Conservation (phyloP, 2,797 vertebrate species). For the Pitangus sulphuratus region DNA sequence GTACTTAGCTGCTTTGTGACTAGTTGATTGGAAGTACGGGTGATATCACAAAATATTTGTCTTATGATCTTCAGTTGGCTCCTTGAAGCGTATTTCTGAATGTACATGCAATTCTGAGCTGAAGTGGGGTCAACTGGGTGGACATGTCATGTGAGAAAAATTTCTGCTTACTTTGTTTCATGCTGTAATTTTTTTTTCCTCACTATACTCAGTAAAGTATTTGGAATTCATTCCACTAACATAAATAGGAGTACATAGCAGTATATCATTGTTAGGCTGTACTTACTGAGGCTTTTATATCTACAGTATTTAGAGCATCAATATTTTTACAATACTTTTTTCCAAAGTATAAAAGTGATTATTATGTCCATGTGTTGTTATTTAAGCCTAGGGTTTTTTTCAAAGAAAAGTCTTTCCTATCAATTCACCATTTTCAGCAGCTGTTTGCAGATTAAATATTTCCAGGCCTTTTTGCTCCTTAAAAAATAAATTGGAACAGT, state of each 20-base stretch:
- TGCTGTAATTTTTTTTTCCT: not conserved
- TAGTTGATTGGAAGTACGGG: not conserved
- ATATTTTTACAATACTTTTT: slow-evolving; percentile 1
- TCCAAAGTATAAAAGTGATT: not conserved
- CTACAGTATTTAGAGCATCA: not conserved
- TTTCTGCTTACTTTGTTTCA: not conserved
- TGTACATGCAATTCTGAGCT: not conserved
- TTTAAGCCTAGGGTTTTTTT: not conserved
- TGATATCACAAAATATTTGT: not conserved
- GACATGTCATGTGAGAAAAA: not conserved
- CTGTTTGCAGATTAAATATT: not conserved
- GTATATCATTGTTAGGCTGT: not conserved
- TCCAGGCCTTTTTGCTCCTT: not conserved
- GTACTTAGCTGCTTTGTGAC: not conserved
- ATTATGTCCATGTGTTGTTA: not conserved
- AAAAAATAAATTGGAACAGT: not conserved
- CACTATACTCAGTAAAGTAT: not conserved
- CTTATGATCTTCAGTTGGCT: not conserved
- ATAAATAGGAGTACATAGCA: not conserved
- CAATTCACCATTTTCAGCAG: not conserved
- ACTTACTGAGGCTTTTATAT: not conserved
- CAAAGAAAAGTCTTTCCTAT: not conserved
- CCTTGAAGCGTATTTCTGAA: not conserved
- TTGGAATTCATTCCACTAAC: not conserved
- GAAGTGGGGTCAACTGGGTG: not conserved